Evolutionary conservation across 1,140 invertebrate genomes (phyloP).

Genomic region (Gonatopus flavifemur): DNA sequence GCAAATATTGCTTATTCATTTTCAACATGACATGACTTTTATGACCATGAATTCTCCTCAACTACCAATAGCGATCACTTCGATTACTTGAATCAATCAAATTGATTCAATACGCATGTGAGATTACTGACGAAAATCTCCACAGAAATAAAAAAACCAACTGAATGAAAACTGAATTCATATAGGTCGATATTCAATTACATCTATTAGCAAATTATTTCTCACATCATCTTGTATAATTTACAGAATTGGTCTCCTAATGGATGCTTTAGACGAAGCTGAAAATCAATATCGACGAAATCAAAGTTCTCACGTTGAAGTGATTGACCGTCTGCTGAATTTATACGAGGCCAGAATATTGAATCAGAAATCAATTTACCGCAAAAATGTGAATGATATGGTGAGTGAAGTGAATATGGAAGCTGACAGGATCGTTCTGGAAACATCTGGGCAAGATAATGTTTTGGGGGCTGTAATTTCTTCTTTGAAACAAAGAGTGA

Average conservation of each 20-base stretch:
- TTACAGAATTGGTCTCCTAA: slow-evolving; percentile 37
- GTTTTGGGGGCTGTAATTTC: slow-evolving; percentile 28
- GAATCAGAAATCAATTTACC: slow-evolving; percentile 14
- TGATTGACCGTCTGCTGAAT: slow-evolving; percentile 35
- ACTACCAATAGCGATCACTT: no score
- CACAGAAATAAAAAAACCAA: no score
- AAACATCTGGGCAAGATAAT: slow-evolving; percentile 23
- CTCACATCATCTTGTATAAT: not conserved
- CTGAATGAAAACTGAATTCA: no score
- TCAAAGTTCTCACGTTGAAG: slow-evolving; percentile 27
- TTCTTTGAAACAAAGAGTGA: slow-evolving; percentile 14
- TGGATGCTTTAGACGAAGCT: slow-evolving; percentile 33
- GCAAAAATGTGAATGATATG: slow-evolving; percentile 12
- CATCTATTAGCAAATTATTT: not conserved
- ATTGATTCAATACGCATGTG: no score
- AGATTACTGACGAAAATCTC: no score
- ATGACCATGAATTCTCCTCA: no score
- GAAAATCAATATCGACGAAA: slow-evolving; percentile 37
- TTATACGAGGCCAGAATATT: slow-evolving; percentile 12
- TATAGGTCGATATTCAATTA: not conserved
- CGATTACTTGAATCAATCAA: no score
- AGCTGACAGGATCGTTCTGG: slow-evolving; percentile 6
- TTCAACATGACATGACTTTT: no score
- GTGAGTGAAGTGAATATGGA: slow-evolving; percentile 7
- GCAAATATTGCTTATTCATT: no score